These are phyloP conservation scores for Apamea epomidion DNA, from an alignment of 2,888 invertebrate genomes.

Conservation along the genomic window DNA sequence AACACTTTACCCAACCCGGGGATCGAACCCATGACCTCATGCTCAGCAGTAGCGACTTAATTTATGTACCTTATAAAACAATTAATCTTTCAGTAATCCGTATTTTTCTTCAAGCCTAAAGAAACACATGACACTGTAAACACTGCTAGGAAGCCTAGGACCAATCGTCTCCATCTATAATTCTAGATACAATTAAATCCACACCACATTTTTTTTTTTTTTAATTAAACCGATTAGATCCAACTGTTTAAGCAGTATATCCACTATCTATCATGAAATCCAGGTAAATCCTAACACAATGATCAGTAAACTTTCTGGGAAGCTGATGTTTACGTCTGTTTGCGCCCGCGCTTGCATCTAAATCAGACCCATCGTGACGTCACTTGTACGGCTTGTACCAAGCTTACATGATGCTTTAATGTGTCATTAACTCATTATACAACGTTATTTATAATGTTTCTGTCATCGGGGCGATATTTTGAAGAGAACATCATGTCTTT, in stretches of 20 bases:
- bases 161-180: background rate
- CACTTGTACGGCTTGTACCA: background rate
- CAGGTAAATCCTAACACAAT: constrained; percentile 9
- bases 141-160: background rate
- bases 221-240: background rate
- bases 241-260: background rate
- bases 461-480: constrained; percentile 30
- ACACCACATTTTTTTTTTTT: background rate
- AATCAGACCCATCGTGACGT: constrained; percentile 46
- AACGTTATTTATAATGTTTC: constrained; percentile 56
- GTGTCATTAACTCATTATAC: constrained; percentile 54
- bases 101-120: background rate
- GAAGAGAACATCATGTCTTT: constrained; percentile 15
- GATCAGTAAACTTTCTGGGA: constrained; percentile 22
- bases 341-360: constrained; percentile 37
- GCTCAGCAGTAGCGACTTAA: background rate
- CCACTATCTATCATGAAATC: background rate
- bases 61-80: background rate
- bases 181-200: background rate
- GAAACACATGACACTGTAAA: background rate
- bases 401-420: constrained; percentile 43
- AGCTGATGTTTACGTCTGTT: constrained; percentile 54
- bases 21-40: background rate
- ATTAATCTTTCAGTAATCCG: background rate
- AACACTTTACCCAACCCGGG: background rate